Percentiles rank a stretch among this genome's conserved stretches.
Evolutionary conservation across 1,140 invertebrate species (phyloP).

Genomic region (Drosophila nigrodunni): DNA sequence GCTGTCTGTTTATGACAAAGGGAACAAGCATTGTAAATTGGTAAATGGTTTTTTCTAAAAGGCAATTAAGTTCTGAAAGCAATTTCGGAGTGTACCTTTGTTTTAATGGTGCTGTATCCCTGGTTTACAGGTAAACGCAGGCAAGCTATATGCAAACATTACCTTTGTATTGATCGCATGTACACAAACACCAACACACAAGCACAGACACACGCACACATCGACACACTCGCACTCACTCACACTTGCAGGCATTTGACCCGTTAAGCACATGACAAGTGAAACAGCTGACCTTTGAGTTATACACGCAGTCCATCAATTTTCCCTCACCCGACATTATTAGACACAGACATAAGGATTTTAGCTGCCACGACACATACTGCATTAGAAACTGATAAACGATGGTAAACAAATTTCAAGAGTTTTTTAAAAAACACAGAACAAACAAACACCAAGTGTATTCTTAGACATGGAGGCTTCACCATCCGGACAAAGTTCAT

Average conservation of each 20-base stretch:
- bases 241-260: not conserved
- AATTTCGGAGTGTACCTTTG: not conserved
- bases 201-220: no score
- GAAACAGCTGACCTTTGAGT: slow-evolving; percentile 19
- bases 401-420: slow-evolving; percentile 7
- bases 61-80: not conserved
- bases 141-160: slow-evolving; percentile 2
- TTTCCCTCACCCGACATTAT: not conserved
- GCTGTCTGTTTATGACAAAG: not conserved
- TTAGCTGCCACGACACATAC: slow-evolving; percentile 1
- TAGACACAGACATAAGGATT: not conserved
- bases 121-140: not conserved
- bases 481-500: slow-evolving; percentile 9
- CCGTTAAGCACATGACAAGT: slow-evolving; percentile 3
- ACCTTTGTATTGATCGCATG: slow-evolving; percentile 6
- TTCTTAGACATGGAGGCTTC: slow-evolving; percentile 6
- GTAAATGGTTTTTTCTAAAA: no score
- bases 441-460: not conserved
- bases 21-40: not conserved
- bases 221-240: not conserved
- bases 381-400: slow-evolving; percentile 11
- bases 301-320: not conserved
- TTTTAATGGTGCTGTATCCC: not conserved
- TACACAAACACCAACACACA: not conserved
- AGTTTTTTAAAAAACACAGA: not conserved